A percentile compares a stretch with the other conserved stretches of the same genome.
Conservation (phyloP, 2,113 vertebrate species). For the Indicator maculatus region DNA sequence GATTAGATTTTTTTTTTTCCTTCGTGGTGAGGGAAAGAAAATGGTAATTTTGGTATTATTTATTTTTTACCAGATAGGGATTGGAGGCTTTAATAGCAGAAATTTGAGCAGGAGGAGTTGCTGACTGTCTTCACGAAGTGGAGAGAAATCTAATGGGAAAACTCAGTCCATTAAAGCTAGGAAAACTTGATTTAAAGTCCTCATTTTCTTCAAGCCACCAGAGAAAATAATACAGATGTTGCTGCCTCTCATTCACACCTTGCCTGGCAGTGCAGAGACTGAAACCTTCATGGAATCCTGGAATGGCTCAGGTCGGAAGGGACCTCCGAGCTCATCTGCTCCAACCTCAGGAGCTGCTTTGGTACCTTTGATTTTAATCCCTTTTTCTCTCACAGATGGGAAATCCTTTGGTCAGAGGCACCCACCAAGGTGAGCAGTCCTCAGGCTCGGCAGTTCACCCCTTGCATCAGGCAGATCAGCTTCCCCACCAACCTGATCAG, state of each 20-base stretch:
- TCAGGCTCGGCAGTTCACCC: conserved; percentile 94
- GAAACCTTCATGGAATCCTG: not conserved
- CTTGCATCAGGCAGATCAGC: conserved; percentile 90
- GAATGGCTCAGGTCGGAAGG: too few relatives aligned
- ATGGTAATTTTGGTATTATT: not conserved
- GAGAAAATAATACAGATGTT: not conserved
- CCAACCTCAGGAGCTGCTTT: not conserved
- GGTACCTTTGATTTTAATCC: not conserved
- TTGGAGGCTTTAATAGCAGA: not conserved
- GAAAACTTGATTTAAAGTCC: not conserved
- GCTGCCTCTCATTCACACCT: not conserved
- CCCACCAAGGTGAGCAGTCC: conserved; percentile 87
- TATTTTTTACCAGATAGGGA: not conserved
- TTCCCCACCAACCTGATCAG: conserved; percentile 96
- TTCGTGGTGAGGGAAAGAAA: not conserved
- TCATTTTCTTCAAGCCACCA: not conserved
- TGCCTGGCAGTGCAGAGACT: not conserved
- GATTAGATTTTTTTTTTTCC: not conserved
- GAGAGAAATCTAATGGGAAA: not conserved
- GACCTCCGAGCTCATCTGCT: too few relatives aligned
- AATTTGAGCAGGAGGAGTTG: not conserved
- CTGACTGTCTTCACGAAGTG: not conserved
- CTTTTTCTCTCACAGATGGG: conserved; percentile 84
- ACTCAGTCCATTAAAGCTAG: not conserved
- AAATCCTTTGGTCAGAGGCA: conserved; percentile 93